phyloP scores from a whole-genome alignment of 2,113 vertebrate genomes.

The Salvelinus namaycush region DNA sequence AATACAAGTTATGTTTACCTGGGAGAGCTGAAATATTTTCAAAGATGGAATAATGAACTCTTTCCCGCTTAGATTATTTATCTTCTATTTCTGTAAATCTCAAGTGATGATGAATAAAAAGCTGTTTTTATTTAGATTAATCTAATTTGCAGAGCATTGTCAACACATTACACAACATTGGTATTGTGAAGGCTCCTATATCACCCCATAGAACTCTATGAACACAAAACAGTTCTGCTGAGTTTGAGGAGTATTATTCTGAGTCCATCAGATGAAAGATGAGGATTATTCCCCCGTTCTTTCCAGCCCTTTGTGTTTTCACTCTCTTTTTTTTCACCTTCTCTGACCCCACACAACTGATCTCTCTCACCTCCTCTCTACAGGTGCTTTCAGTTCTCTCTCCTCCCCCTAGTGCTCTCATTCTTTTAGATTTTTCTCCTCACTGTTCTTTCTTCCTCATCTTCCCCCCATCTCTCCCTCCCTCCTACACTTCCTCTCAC shows the following conservation, averaged over 20 bases:
- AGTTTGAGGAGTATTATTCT: conserved; percentile 17
- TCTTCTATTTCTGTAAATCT: background rate
- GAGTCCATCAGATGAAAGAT: conserved; percentile 23
- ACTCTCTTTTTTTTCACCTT: conserved; percentile 32
- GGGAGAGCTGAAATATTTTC: conserved; percentile 29
- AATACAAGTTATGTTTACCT: conserved; percentile 21
- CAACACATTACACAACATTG: background rate
- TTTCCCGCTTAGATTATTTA: background rate
- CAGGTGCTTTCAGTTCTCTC: conserved; percentile 59
- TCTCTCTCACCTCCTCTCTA: conserved; percentile 51
- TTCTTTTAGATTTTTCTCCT: conserved; percentile 62
- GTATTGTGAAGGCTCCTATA: background rate
- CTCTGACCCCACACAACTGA: conserved; percentile 47
- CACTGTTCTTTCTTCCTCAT: conserved; percentile 52
- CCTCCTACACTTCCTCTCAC: conserved; percentile 15
- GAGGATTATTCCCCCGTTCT: conserved; percentile 19
- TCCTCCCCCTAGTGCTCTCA: conserved; percentile 42
- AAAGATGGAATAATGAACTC: conserved; percentile 34
- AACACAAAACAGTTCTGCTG: background rate
- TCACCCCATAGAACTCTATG: background rate
- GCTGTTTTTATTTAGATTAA: conserved; percentile 27
- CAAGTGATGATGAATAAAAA: conserved; percentile 15
- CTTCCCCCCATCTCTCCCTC: conserved; percentile 12
- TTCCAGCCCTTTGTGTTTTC: conserved; percentile 30
- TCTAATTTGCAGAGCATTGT: background rate